A percentile compares a stretch with the other conserved stretches of the same genome.
These are phyloP conservation scores for Rhombomys opimus DNA, from an alignment of 2,113 vertebrate species.

Conservation along the genomic window DNA sequence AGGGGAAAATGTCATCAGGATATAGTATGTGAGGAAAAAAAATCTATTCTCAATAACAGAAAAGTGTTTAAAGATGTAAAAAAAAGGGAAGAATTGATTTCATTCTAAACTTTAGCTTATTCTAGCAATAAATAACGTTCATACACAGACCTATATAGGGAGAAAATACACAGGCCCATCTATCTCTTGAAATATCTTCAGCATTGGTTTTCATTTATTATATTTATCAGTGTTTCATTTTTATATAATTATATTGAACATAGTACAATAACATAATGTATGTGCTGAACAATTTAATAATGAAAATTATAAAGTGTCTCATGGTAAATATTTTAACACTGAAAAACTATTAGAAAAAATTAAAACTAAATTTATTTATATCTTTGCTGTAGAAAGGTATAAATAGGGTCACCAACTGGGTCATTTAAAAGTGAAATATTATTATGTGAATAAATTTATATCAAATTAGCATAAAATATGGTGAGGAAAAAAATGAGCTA, in stretches of 20 bases:
- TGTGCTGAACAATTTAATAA: neutral
- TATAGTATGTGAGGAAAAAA: neutral
- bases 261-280: neutral
- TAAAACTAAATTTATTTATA: constrained; percentile 7
- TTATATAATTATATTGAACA: constrained; percentile 34
- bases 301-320: neutral
- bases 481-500: constrained; percentile 35
- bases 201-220: neutral
- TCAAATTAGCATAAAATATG: constrained; percentile 22
- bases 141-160: neutral
- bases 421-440: constrained; percentile 43
- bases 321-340: constrained; percentile 23
- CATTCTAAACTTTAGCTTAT: constrained; percentile 41
- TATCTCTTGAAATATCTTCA: neutral
- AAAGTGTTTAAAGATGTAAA: neutral
- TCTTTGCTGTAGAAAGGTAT: neutral
- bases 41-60: neutral
- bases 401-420: neutral
- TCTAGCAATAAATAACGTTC: neutral
- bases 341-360: constrained; percentile 18
- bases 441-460: constrained; percentile 20
- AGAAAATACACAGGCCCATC: neutral
- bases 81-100: constrained; percentile 12
- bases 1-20: neutral
- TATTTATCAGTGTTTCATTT: constrained; percentile 5